phyloP scores from a whole-genome alignment of 1,140 invertebrate genomes.

The Chrysoperla carnea region DNA sequence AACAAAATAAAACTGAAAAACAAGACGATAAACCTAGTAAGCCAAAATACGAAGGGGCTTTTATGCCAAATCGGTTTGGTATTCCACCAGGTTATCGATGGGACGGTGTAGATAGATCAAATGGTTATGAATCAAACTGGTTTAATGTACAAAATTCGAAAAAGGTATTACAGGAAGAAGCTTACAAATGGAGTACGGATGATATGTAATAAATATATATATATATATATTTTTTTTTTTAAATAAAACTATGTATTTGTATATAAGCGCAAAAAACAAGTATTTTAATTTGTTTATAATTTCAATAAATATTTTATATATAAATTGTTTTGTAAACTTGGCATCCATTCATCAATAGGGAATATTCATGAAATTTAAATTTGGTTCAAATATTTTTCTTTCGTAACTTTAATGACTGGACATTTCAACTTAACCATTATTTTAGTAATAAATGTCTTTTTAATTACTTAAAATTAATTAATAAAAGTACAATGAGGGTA shows the following conservation, averaged over 20 bases:
- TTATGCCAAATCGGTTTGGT: conserved; percentile 76
- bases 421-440: no score
- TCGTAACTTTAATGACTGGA: no score
- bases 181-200: conserved; percentile 88
- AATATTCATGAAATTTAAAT: no score
- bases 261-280: background rate
- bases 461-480: no score
- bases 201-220: conserved; percentile 62
- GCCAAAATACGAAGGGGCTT: conserved; percentile 63
- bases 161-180: conserved; percentile 64
- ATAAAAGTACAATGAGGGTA: no score
- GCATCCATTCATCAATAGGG: no score
- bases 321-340: no score
- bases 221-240: background rate
- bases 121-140: conserved; percentile 88
- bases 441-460: no score
- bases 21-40: conserved; percentile 16
- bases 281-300: no score
- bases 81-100: conserved; percentile 88
- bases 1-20: conserved; percentile 46
- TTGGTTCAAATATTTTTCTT: no score
- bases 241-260: background rate
- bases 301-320: no score
- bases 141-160: conserved; percentile 61
- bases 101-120: conserved; percentile 96